Evolutionary conservation across 2,888 invertebrate genomes (phyloP), one percentile per base, ranked within the genome.

Genomic region (Masnerella sp.): DNA sequence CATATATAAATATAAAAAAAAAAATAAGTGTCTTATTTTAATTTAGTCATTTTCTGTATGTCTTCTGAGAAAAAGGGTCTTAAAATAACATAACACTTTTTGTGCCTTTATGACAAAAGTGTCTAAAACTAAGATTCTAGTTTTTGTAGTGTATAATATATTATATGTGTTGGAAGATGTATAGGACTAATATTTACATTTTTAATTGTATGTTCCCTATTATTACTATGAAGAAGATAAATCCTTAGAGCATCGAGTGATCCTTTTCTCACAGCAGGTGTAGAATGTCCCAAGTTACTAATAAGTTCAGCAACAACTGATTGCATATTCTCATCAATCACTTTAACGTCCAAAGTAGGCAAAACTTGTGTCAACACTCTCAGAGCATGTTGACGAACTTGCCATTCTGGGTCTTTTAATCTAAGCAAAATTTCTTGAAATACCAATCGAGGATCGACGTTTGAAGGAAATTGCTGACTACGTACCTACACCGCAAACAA

Each of bases 311-410:
- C 91, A 38, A 93, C 86, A 45, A 93, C 85, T 8, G 88, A 86
- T 56, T 89, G 88, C 89, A 95, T 92, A 62, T 93, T 91, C 68
- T 90, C 89, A 77, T 95, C 93, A 11, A 95, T 89, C 54, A 91
- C 90, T 49, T 91, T 90, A 40, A 77, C 77, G 17, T 83, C 83
- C 74, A 95, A 90, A 34, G 94, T 91, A 2, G 95, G 94, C 45
- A 96, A 89, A 1, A 95, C 91, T 87, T 95, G 95, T 20, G 92
- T 92, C 30, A 95, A 90, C 5, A 96, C 94, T 52, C 95, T 88
- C 4, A 95, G 88, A 18, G 95, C 95, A 85, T 95, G 94, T 76
- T 95, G 93, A 7, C 95, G 91, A 28, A 95, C 95, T 87, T 95
- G 94, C 92, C 94, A 93, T 85, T 95, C 95, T 0, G 94, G 93